Evolutionary conservation across 2,113 vertebrate genomes (phyloP), one percentile per base, ranked within the genome.

Genomic region (Mixornis gularis): DNA sequence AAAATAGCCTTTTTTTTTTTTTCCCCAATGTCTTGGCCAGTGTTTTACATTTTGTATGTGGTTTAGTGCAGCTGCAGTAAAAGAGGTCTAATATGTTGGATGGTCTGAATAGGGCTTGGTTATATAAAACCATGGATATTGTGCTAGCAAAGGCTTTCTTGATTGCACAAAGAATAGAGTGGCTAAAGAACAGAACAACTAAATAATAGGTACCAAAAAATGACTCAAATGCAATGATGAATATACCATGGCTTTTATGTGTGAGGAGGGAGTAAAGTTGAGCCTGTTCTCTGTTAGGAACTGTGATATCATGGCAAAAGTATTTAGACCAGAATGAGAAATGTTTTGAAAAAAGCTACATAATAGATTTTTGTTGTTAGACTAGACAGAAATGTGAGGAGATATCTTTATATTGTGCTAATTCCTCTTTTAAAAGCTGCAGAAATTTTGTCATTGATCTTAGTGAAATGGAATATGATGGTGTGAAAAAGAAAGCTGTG

Each of bases 1-100:
- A 84, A 83, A 95, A 92, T 59, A 93, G 49, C 24, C 5, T 36
- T 21, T 60, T 62, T 64, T 62, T 38, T 68, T 58, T 44, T 44
- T 20, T 44, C 32, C 24, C 8, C 12, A 34, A 0, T 46, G 21
- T 43, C n/a, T 95, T 95, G 92, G 93, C 79, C 66, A 56, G 17
- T 55, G 56, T 48, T 95, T 66, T 83, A 36, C 27, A 71, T 88
- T 95, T 79, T 85, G 40, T 53, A 73, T 66, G 55, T 36, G n/a
- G 71, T 70, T 91, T 89, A 82, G 65, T 71, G 87, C 94, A 95
- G 94, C 93, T 96, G 95, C 92, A 83, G 90, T 83, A 91, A 80
- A 90, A 93, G 36, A 88, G 71, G 85, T 91, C 79, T 95, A 66
- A 79, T 52, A 84, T 27, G 65, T 84, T 94, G 92, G 92, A 72